Evolutionary conservation across 2,888 invertebrate species (phyloP).

Genomic region (Hartigia nigra): DNA sequence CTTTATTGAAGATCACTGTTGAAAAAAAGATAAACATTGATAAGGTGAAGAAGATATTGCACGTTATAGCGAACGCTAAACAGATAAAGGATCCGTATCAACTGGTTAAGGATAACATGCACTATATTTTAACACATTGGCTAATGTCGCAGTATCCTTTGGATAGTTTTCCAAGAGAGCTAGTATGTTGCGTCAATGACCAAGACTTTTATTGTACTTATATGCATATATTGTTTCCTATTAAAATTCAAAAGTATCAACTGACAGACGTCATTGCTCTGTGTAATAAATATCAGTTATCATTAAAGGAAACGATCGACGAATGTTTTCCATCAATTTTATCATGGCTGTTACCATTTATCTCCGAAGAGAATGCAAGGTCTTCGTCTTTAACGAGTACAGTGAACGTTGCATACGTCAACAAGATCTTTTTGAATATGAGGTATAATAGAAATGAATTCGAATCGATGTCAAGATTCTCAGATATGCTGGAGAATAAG

Average conservation of each 20-base stretch:
- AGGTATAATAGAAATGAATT: constrained; percentile 49
- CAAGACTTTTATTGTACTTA: constrained; percentile 65
- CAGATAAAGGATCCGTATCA: constrained; percentile 47
- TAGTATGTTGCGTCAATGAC: constrained; percentile 62
- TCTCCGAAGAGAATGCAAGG: constrained; percentile 37
- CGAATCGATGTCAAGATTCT: constrained; percentile 40
- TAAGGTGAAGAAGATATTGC: constrained; percentile 67
- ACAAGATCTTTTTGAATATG: constrained; percentile 43
- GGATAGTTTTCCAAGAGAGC: constrained; percentile 65
- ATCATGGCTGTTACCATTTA: constrained; percentile 36
- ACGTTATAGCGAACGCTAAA: constrained; percentile 51
- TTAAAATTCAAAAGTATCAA: constrained; percentile 61
- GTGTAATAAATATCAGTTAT: constrained; percentile 45
- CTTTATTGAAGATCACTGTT: constrained; percentile 69
- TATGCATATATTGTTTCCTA: constrained; percentile 61
- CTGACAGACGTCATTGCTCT: constrained; percentile 47
- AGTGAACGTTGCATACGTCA: constrained; percentile 34
- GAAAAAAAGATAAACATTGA: constrained; percentile 67
- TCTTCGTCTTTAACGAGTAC: constrained; percentile 25
- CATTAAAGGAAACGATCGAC: constrained; percentile 52
- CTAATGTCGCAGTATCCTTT: constrained; percentile 61
- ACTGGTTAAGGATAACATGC: constrained; percentile 65
- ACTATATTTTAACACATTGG: constrained; percentile 69
- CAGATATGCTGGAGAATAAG: constrained; percentile 49
- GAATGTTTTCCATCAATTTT: constrained; percentile 48